phyloP scores from a whole-genome alignment of 2,113 vertebrate genomes.

The Etia nguti region DNA sequence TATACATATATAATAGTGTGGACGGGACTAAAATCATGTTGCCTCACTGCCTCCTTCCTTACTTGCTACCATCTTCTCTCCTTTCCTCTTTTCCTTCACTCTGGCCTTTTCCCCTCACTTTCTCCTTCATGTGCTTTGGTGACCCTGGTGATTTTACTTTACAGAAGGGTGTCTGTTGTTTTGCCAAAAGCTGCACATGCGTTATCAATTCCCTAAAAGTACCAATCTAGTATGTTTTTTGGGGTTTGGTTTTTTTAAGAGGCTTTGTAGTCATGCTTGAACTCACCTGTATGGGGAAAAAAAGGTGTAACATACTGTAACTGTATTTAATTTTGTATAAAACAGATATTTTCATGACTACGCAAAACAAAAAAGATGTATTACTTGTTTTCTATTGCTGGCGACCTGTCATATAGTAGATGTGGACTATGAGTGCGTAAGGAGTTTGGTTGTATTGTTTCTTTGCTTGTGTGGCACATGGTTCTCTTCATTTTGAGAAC shows the following conservation, averaged over 20 bases:
- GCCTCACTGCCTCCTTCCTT: constrained; percentile 71
- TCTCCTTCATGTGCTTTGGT: constrained; percentile 85
- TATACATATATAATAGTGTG: constrained; percentile 42
- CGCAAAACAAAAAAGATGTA: constrained; percentile 70
- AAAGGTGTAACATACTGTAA: constrained; percentile 80
- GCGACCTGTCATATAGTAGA: constrained; percentile 66
- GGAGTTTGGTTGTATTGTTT: constrained; percentile 58
- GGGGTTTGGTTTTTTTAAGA: neutral
- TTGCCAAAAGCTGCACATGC: constrained; percentile 88
- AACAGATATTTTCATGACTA: constrained; percentile 97
- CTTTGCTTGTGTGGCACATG: constrained; percentile 78
- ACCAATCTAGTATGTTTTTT: constrained; percentile 66
- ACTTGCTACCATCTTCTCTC: constrained; percentile 46
- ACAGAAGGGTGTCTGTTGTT: constrained; percentile 80
- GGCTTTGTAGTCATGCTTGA: constrained; percentile 66
- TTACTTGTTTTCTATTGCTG: constrained; percentile 85
- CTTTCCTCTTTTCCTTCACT: neutral
- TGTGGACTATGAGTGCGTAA: constrained; percentile 68
- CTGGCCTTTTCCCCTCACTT: constrained; percentile 13
- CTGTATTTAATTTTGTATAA: constrained; percentile 98
- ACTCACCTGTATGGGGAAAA: constrained; percentile 61
- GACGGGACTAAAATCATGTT: constrained; percentile 24
- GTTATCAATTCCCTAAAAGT: constrained; percentile 71
- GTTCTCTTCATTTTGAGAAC: constrained; percentile 83
- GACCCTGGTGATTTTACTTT: constrained; percentile 88